These are phyloP conservation scores for Sebastes kiyomatsui DNA, from an alignment of 2,797 vertebrate species.

Conservation along the genomic window DNA sequence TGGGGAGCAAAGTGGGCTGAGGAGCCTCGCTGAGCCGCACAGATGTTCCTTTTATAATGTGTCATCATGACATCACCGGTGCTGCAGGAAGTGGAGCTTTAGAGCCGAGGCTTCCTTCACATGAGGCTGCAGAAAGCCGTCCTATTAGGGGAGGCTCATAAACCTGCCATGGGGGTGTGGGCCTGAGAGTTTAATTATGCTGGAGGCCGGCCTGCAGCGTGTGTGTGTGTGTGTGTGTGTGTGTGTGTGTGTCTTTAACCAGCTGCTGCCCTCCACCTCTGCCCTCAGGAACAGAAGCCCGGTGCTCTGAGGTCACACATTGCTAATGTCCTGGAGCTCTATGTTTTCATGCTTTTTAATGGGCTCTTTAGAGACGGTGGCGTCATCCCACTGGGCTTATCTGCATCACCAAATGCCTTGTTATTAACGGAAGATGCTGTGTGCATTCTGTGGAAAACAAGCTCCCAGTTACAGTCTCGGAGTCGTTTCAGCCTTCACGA, in stretches of 20 bases:
- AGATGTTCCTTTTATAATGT: constrained; percentile 61
- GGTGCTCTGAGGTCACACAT: constrained; percentile 43
- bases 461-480: background rate
- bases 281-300: constrained; percentile 43
- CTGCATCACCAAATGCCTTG: constrained; percentile 37
- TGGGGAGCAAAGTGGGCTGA: constrained; percentile 13
- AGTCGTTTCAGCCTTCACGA: background rate
- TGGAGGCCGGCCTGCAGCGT: background rate
- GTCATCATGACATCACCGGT: constrained; percentile 47
- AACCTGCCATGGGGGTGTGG: constrained; percentile 50
- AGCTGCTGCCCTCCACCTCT: constrained; percentile 61
- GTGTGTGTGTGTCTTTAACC: constrained; percentile 45
- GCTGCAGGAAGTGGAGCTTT: constrained; percentile 51
- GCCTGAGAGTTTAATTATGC: constrained; percentile 48
- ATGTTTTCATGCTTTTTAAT: constrained; percentile 65
- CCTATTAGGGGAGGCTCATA: constrained; percentile 48
- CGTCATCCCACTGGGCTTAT: constrained; percentile 55
- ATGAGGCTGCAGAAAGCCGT: constrained; percentile 46
- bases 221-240: constrained; percentile 12
- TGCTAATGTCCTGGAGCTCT: constrained; percentile 39
- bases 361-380: constrained; percentile 51
- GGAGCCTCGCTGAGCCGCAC: constrained; percentile 37
- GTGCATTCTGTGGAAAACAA: constrained; percentile 32
- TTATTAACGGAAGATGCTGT: constrained; percentile 19
- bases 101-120: constrained; percentile 39